Evolutionary conservation across 2,113 vertebrate species (phyloP).

Genomic region (Tetrax tetrax): DNA sequence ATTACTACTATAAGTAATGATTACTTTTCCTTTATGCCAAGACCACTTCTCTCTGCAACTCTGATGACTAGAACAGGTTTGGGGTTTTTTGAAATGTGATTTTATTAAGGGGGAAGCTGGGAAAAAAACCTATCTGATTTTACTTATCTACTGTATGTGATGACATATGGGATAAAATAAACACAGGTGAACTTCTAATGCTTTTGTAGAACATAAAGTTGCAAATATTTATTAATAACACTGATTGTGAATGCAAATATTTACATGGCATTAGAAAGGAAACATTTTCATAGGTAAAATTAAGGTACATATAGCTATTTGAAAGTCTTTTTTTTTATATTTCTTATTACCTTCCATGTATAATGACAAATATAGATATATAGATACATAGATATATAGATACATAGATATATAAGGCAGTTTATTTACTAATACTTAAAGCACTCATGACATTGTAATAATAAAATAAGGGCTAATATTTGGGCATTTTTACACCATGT

Average conservation of each 20-base stretch:
- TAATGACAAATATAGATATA: neutral
- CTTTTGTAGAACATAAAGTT: neutral
- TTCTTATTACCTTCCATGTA: neutral
- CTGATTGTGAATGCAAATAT: neutral
- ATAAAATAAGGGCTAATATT: neutral
- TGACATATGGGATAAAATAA: neutral
- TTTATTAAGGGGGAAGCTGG: neutral
- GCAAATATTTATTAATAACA: neutral
- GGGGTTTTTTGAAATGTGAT: neutral
- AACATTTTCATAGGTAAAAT: neutral
- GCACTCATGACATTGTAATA: neutral
- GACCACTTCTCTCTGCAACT: neutral
- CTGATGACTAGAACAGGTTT: neutral
- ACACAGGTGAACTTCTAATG: neutral
- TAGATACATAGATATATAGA: neutral
- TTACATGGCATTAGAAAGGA: neutral
- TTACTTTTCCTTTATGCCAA: neutral
- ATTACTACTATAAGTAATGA: neutral
- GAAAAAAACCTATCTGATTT: rapidly evolving
- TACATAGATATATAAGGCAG: neutral
- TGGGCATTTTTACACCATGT: neutral
- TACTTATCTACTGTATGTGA: neutral
- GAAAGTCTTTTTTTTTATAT: neutral
- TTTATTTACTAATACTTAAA: neutral
- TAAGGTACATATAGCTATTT: neutral